These are phyloP conservation scores for Smithornis capensis DNA, from an alignment of 2,113 vertebrate species.

Conservation along the genomic window DNA sequence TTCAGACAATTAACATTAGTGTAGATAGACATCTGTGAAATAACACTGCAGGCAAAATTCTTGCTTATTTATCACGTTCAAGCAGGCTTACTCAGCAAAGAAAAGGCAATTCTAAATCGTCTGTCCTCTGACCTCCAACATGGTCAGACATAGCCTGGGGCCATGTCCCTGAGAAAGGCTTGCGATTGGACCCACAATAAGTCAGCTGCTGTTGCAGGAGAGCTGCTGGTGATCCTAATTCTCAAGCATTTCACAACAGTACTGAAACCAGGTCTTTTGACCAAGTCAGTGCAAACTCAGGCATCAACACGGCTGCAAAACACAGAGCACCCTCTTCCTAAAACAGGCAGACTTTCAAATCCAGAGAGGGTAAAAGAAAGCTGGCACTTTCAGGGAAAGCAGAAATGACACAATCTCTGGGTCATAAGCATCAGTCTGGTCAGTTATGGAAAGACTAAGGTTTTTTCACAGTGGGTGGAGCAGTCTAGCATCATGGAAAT, in stretches of 20 bases:
- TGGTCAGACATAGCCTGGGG: background rate
- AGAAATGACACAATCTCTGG: background rate
- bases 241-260: background rate
- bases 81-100: background rate
- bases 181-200: background rate
- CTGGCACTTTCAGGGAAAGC: background rate
- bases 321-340: background rate
- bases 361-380: background rate
- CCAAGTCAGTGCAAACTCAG: background rate
- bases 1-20: background rate
- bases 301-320: background rate
- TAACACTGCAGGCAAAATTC: slow-evolving; percentile 13
- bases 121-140: background rate
- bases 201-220: background rate
- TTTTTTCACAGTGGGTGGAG: background rate
- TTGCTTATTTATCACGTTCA: background rate
- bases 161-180: background rate
- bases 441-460: background rate
- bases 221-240: background rate
- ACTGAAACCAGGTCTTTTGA: background rate
- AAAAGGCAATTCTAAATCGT: background rate
- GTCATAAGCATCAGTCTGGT: background rate
- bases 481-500: background rate
- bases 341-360: background rate
- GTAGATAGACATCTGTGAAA: background rate